Evolutionary conservation across 2,797 vertebrate species (phyloP).

Genomic region (Pangasius mekongensis): DNA sequence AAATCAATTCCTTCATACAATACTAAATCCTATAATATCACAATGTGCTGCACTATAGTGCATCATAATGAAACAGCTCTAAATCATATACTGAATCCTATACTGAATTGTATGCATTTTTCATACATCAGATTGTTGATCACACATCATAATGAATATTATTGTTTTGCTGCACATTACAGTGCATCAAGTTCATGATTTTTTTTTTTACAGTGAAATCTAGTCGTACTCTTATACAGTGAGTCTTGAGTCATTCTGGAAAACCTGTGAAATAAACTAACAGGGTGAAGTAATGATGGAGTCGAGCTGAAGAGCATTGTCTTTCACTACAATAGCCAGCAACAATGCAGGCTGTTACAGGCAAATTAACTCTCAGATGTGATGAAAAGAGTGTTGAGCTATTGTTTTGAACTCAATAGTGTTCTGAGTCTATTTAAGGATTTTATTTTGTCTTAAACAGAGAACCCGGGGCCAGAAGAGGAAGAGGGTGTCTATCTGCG

Average conservation of each 20-base stretch:
- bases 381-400: background rate
- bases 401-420: conserved; percentile 8
- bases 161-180: background rate
- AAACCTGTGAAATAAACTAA: background rate
- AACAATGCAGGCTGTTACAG: conserved; percentile 5
- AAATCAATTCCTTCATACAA: background rate
- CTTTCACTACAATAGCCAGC: conserved; percentile 30
- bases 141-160: background rate
- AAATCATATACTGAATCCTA: background rate
- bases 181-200: background rate
- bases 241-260: background rate
- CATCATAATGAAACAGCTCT: background rate
- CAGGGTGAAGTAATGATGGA: background rate
- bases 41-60: background rate
- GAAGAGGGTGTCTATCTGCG: conserved; percentile 84
- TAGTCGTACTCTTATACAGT: background rate
- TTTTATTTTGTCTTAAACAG: conserved; percentile 71
- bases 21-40: background rate
- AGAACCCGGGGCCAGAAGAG: conserved; percentile 96
- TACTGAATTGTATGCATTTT: background rate
- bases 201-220: background rate
- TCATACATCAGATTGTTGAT: background rate
- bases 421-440: conserved; percentile 23
- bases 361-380: conserved; percentile 19
- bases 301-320: conserved; percentile 26